Conservation (phyloP, 2,113 vertebrate species). For the Salvelinus fontinalis region DNA sequence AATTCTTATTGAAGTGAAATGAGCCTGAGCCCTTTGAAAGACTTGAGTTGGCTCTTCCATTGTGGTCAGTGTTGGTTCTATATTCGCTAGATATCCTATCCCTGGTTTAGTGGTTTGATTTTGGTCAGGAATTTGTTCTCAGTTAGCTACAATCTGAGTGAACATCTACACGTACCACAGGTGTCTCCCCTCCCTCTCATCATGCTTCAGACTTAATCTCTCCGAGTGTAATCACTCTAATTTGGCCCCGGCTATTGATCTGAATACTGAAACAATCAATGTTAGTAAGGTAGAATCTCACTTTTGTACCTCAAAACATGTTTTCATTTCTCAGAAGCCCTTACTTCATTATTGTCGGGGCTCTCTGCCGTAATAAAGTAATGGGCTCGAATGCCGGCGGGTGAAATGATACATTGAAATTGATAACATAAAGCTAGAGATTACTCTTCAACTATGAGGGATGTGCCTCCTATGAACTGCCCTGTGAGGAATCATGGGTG, state of each 20-base stretch:
- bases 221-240: too few species aligned
- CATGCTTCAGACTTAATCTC: too few species aligned
- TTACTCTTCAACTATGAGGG: conserved; percentile 3
- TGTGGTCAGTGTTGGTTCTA: background rate
- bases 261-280: too few species aligned
- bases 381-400: background rate
- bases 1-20: too few species aligned
- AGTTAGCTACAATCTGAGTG: background rate
- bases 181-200: background rate
- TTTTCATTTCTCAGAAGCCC: background rate
- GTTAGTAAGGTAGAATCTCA: background rate
- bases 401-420: conserved; percentile 25
- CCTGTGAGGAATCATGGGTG: too few species aligned
- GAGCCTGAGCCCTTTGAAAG: too few species aligned
- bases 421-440: conserved; percentile 19
- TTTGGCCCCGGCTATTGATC: too few species aligned
- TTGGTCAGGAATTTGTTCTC: background rate
- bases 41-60: background rate
- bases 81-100: background rate
- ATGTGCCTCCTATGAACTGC: background rate
- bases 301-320: background rate
- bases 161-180: background rate
- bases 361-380: conserved; percentile 2
- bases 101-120: background rate
- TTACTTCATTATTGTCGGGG: background rate